Evolutionary conservation across 1,140 invertebrate genomes (phyloP).

Genomic region (Bombus confusus): DNA sequence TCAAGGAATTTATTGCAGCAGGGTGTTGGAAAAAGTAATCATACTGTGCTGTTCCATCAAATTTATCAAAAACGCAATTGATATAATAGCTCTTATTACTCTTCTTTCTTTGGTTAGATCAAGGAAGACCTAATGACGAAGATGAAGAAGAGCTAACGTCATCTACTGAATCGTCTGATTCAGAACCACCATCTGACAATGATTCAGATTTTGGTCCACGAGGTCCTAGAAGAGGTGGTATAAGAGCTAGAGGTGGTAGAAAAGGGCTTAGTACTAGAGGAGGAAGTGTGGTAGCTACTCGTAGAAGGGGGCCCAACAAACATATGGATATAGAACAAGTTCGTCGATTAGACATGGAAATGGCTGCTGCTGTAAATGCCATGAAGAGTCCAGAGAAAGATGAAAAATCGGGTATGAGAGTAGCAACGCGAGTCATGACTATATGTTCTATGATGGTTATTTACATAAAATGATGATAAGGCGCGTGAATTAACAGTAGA

Average conservation of each 20-base stretch:
- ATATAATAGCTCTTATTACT: not conserved
- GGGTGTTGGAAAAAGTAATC: constrained; percentile 47
- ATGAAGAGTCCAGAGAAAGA: constrained; percentile 80
- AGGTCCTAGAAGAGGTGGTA: constrained; percentile 71
- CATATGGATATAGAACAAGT: constrained; percentile 79
- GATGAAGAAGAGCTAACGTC: constrained; percentile 67
- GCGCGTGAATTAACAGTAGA: not conserved
- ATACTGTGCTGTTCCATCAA: not conserved
- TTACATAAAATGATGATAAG: not conserved
- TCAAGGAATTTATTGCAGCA: constrained; percentile 55
- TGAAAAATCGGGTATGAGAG: constrained; percentile 68
- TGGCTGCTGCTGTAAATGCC: constrained; percentile 80
- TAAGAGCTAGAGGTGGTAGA: constrained; percentile 76
- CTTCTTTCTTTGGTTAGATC: constrained; percentile 31
- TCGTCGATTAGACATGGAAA: constrained; percentile 79
- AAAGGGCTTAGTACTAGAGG: constrained; percentile 80
- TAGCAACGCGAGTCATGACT: not conserved
- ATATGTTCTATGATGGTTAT: not conserved
- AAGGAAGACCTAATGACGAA: constrained; percentile 56
- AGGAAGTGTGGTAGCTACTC: constrained; percentile 71
- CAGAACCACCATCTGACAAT: constrained; percentile 76
- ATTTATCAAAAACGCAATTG: not conserved
- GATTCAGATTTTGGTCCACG: constrained; percentile 80
- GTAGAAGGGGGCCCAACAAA: constrained; percentile 76
- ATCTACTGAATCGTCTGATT: constrained; percentile 77